These are phyloP conservation scores for Epinephelus moara DNA, from an alignment of 2,113 vertebrate species.

Conservation along the genomic window DNA sequence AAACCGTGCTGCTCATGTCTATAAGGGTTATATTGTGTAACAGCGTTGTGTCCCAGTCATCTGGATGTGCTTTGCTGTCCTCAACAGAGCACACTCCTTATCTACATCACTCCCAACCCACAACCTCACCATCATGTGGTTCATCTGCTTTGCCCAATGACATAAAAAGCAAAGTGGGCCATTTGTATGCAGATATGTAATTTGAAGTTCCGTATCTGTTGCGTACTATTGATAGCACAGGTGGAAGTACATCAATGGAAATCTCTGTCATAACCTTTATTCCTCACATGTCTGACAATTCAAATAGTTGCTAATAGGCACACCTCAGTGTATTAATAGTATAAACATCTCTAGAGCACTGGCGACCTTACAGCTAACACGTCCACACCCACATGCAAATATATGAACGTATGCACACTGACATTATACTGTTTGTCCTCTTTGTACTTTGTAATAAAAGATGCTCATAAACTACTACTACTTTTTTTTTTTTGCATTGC, in stretches of 20 bases:
- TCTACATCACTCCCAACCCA: constrained; percentile 67
- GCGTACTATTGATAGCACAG: constrained; percentile 44
- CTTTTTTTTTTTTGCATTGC: background rate
- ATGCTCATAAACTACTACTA: background rate
- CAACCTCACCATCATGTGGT: constrained; percentile 72
- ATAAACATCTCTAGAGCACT: constrained; percentile 1
- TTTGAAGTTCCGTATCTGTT: constrained; percentile 57
- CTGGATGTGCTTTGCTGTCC: constrained; percentile 83
- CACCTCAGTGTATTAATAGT: constrained; percentile 16
- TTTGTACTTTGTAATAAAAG: background rate
- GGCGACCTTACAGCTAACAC: background rate
- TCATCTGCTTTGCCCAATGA: constrained; percentile 62
- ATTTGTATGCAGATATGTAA: constrained; percentile 62
- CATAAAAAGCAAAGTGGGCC: constrained; percentile 59
- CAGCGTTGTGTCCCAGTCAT: constrained; percentile 74
- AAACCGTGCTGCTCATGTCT: constrained; percentile 75
- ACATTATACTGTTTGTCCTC: background rate
- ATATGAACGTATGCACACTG: background rate
- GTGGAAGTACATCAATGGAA: constrained; percentile 42
- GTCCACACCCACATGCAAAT: background rate
- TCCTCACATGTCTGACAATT: constrained; percentile 27
- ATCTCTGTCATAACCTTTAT: constrained; percentile 17
- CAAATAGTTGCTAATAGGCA: background rate
- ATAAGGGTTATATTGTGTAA: constrained; percentile 69
- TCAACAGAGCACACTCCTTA: constrained; percentile 73